Evolutionary conservation across 2,113 vertebrate genomes (phyloP).

Genomic region (Serinus canaria): DNA sequence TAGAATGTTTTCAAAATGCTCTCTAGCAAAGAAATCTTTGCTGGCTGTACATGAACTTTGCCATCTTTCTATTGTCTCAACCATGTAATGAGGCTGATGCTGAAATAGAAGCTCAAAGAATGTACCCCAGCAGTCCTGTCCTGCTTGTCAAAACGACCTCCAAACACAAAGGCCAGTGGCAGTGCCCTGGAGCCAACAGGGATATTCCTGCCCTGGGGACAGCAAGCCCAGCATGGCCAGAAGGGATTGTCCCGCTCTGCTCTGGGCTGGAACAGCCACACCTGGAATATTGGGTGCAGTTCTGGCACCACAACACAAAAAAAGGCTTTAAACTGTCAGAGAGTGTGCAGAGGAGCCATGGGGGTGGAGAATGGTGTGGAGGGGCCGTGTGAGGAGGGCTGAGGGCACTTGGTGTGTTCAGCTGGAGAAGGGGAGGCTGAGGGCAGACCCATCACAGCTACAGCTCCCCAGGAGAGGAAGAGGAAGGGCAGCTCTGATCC

Average conservation of each 20-base stretch:
- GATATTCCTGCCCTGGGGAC: background rate
- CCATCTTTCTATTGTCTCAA: background rate
- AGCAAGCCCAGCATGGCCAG: background rate
- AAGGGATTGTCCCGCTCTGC: background rate
- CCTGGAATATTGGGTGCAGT: background rate
- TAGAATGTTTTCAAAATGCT: background rate
- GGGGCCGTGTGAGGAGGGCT: background rate
- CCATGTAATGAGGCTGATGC: background rate
- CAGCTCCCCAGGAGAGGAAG: no score
- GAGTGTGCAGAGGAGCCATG: background rate
- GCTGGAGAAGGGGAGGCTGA: background rate
- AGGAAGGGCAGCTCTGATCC: background rate
- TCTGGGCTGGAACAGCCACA: accelerated
- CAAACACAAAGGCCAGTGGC: background rate
- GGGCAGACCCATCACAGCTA: background rate
- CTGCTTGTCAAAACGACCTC: no score
- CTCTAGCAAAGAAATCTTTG: background rate
- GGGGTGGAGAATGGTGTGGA: background rate
- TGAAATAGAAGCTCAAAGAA: background rate
- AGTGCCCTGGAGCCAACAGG: background rate
- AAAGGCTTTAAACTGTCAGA: no score
- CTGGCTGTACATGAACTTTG: background rate
- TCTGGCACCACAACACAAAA: no score
- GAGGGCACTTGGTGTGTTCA: background rate
- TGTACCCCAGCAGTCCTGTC: no score